Conservation (phyloP, 2,888 invertebrate genomes). For the Prenolepis imparis region DNA sequence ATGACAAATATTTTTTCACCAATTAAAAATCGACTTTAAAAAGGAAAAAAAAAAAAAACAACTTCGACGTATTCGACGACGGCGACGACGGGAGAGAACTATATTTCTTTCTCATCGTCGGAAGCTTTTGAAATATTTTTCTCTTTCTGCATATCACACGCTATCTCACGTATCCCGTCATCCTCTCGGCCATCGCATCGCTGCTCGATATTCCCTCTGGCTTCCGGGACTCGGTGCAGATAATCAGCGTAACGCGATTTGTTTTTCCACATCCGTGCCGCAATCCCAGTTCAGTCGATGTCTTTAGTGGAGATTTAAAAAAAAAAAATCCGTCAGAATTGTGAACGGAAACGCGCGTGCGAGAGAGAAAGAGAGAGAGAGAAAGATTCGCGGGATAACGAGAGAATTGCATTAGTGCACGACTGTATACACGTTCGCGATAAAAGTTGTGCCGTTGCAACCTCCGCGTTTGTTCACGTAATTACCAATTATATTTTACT, state of each 20-base stretch:
- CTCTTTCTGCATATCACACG: conserved; percentile 48
- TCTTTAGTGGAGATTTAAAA: conserved; percentile 53
- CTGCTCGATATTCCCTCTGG: conserved; percentile 52
- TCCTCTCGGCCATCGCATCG: conserved; percentile 23
- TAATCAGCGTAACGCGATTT: conserved; percentile 65
- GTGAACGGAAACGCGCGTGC: conserved; percentile 48
- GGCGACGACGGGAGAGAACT: not conserved
- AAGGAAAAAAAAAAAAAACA: not conserved
- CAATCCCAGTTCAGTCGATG: conserved; percentile 47
- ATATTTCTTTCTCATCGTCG: conserved; percentile 30
- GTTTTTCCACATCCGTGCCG: conserved; percentile 52
- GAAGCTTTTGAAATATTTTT: conserved; percentile 44
- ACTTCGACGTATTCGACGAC: not conserved
- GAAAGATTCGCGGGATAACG: conserved; percentile 60
- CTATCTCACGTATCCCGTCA: conserved; percentile 36
- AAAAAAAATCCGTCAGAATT: conserved; percentile 22
- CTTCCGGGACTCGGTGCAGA: conserved; percentile 45
- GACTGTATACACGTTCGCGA: conserved; percentile 32
- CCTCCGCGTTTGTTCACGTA: conserved; percentile 41
- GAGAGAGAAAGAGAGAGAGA: too few relatives aligned
- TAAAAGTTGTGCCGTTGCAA: conserved; percentile 49
- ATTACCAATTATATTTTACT: conserved; percentile 62
- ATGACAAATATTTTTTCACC: not conserved
- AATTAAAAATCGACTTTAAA: conserved; percentile 15
- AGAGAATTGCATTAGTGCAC: conserved; percentile 67